These are phyloP conservation scores for Masnerella sp. DNA, from an alignment of 2,888 invertebrate species.

Conservation along the genomic window DNA sequence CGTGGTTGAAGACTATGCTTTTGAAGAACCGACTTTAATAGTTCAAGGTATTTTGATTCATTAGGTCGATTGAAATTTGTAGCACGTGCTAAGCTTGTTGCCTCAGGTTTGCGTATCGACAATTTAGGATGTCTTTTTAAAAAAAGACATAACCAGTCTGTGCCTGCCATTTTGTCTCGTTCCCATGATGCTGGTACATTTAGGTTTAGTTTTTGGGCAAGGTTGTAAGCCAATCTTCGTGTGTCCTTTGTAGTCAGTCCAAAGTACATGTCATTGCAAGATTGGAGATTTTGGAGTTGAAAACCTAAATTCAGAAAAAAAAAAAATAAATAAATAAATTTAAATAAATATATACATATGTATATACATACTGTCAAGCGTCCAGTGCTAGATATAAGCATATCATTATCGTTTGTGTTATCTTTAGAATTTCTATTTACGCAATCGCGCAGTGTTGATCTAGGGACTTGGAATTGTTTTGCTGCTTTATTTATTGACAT, in stretches of 20 bases:
- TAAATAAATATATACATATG: too few relatives aligned
- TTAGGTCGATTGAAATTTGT: neutral
- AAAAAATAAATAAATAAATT: too few relatives aligned
- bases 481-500: too few relatives aligned
- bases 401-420: too few relatives aligned
- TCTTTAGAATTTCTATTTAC: too few relatives aligned
- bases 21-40: neutral
- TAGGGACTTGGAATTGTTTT: too few relatives aligned
- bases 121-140: slow-evolving; percentile 64
- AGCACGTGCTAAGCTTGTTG: slow-evolving; percentile 65
- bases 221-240: neutral
- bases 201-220: slow-evolving; percentile 27
- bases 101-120: slow-evolving; percentile 64
- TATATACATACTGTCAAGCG: too few relatives aligned
- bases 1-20: neutral
- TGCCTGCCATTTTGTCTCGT: slow-evolving; percentile 63
- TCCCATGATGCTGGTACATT: slow-evolving; percentile 62
- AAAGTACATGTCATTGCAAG: neutral
- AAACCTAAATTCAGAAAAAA: too few relatives aligned
- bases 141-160: slow-evolving; percentile 68
- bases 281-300: too few relatives aligned
- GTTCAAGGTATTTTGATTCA: neutral
- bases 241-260: neutral
- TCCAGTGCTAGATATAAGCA: too few relatives aligned
- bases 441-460: too few relatives aligned